Evolutionary conservation across 2,888 invertebrate species (phyloP).

Genomic region (Kryphioiulus occultus): DNA sequence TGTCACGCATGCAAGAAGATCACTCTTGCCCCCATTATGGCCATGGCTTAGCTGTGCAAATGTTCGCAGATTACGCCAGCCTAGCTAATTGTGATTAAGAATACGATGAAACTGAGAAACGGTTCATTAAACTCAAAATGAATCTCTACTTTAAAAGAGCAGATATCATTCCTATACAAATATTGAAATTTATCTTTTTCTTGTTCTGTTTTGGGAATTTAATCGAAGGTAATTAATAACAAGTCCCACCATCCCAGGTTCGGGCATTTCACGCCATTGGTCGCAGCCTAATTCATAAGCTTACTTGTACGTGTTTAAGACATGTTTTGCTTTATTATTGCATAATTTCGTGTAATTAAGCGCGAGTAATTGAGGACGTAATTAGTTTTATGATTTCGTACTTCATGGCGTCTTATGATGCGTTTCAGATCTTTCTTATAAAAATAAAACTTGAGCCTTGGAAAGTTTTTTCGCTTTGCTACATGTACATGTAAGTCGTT

Average conservation of each 20-base stretch:
- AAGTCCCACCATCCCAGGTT: too few relatives aligned
- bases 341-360: constrained; percentile 5
- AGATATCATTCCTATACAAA: too few relatives aligned
- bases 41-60: neutral
- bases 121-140: neutral
- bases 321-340: neutral
- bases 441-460: neutral
- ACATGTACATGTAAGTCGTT: neutral
- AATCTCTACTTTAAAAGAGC: too few relatives aligned
- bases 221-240: too few relatives aligned
- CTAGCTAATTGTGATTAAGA: neutral
- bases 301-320: neutral
- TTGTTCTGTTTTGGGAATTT: too few relatives aligned
- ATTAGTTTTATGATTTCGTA: constrained; percentile 21
- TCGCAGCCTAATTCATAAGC: neutral
- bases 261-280: too few relatives aligned
- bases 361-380: neutral
- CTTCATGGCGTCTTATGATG: neutral
- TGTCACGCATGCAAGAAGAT: constrained; percentile 35
- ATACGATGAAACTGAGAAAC: neutral
- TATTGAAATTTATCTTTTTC: too few relatives aligned
- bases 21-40: constrained; percentile 2
- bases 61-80: neutral
- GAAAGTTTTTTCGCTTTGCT: neutral
- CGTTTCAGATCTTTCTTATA: neutral